phyloP scores from a whole-genome alignment of 2,888 invertebrate genomes.

The Diploptera punctata region DNA sequence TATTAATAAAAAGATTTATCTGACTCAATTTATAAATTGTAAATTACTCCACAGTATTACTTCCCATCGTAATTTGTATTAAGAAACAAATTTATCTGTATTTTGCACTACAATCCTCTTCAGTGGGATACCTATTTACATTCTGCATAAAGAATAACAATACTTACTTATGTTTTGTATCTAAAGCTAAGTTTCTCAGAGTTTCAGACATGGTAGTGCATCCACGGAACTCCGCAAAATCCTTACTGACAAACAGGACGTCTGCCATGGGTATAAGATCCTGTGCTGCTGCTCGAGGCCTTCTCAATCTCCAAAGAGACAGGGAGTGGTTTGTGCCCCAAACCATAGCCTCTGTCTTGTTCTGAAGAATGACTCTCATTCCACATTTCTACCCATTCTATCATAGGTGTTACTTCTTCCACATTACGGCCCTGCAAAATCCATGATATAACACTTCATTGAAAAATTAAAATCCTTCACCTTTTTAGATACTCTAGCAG shows the following conservation, averaged over 20 bases:
- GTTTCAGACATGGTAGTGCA: constrained; percentile 61
- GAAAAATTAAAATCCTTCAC: too few relatives aligned
- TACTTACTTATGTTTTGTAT: constrained; percentile 57
- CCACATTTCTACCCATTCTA: constrained; percentile 58
- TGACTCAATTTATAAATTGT: too few relatives aligned
- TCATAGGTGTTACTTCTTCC: constrained; percentile 61
- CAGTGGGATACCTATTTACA: too few relatives aligned
- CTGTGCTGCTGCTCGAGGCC: constrained; percentile 55
- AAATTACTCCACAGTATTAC: too few relatives aligned
- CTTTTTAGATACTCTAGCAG: too few relatives aligned
- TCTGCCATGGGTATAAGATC: constrained; percentile 61
- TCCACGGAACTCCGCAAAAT: constrained; percentile 63
- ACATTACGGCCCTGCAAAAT: constrained; percentile 60
- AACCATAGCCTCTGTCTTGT: constrained; percentile 40
- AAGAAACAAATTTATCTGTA: too few relatives aligned
- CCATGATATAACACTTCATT: too few relatives aligned
- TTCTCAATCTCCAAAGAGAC: constrained; percentile 71
- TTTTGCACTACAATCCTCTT: too few relatives aligned
- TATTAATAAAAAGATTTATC: too few relatives aligned
- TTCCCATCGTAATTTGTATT: too few relatives aligned
- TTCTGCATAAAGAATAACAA: too few relatives aligned
- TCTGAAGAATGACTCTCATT: constrained; percentile 51
- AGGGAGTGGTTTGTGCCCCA: constrained; percentile 41
- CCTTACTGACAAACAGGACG: constrained; percentile 70
- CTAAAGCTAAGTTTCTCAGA: constrained; percentile 53